phyloP scores from a whole-genome alignment of 2,113 vertebrate species.

The Callorhinus ursinus region DNA sequence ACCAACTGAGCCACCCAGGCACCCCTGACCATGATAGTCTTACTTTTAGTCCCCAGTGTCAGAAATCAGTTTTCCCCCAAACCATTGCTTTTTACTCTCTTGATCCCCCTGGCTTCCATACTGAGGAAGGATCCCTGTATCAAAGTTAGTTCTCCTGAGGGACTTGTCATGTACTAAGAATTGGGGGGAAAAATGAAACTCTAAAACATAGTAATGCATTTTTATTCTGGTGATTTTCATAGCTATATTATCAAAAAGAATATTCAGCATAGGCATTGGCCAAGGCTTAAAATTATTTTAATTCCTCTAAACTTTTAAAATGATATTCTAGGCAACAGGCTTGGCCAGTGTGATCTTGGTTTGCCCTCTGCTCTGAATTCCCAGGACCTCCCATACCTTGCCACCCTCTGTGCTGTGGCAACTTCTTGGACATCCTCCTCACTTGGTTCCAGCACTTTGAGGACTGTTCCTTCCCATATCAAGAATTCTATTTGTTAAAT shows the following conservation, averaged over 20 bases:
- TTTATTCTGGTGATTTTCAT: background rate
- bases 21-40: background rate
- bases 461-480: background rate
- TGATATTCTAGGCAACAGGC: background rate
- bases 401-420: background rate
- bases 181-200: background rate
- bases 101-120: background rate
- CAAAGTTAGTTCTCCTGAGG: background rate
- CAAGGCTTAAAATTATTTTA: background rate
- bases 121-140: background rate
- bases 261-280: background rate
- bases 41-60: background rate
- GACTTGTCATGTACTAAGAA: background rate
- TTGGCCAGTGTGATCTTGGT: background rate
- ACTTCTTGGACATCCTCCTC: background rate
- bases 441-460: background rate
- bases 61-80: background rate
- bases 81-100: background rate
- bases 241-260: background rate
- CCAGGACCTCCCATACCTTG: background rate
- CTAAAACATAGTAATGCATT: background rate
- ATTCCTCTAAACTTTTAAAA: background rate
- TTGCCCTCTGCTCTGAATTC: background rate
- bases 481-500: background rate
- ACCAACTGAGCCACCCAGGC: background rate